Base-by-base conservation (phyloP, 2,797 vertebrate genomes). In the Hippoglossus hippoglossus region DNA sequence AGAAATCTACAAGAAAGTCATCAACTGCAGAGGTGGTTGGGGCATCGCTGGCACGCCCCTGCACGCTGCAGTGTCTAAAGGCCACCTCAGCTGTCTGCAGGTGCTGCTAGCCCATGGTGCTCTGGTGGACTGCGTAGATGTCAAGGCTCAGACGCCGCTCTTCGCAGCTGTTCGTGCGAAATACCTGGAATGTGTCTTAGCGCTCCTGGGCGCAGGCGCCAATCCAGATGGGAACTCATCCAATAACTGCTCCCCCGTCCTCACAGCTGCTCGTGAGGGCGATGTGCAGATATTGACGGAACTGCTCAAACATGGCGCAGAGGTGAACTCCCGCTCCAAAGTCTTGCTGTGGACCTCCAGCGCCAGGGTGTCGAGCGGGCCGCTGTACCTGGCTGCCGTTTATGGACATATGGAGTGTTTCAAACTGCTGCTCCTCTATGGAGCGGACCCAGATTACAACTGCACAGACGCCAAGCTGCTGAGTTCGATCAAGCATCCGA, bases 361-460 rank as follows among this genome's bases (percentile, higher is more conserved):
- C 8, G 92, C 95, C 0, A 87, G 92, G 54, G 92, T 95, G 16
- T 96, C 94, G 62, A 96, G 96, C 0, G 98, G 98, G 2, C 98
- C 98, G 0, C 94, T 99, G 9, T 98, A 97, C 88, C 91, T 98
- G 36, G 95, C 97, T 0, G 96, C 96, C 0, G 94, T 94, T 31
- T 98, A 98, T 0, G 95, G 96, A 59, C 97, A 98, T 44, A 92
- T 98, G 59, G 96, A 97, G 74, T 98, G 97, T 76, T 99, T 99
- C 76, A 95, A 84, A 58, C 78, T 94, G 67, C 93, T 99, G 76
- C 92, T 99, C n/a, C 94, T 97, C 2, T 89, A 95, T 0, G 97
- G 97, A 0, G 97, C 97, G 0, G 95, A 99, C 56, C 98, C 98
- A 0, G 86, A 99, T 81, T 98, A 98, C 81, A 99, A 98, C 94